Evolutionary conservation across 2,797 vertebrate species (phyloP), one percentile per base, ranked within the genome.

Genomic region (Diceros bicornis): DNA sequence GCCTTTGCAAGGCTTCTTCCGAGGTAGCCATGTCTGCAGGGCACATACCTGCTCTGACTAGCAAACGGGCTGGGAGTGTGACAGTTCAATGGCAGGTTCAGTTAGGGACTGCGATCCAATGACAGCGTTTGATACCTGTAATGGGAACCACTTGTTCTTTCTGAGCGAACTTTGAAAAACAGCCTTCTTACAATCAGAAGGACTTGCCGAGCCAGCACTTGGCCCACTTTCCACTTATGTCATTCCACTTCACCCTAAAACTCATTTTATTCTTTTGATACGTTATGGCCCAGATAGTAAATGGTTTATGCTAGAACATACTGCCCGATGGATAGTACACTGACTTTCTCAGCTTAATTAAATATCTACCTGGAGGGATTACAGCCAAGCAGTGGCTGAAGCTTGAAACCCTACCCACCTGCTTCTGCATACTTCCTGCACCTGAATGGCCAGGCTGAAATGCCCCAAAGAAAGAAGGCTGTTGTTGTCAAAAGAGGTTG

Each of bases 301-400:
- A 83, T 0, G 1, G 78, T 0, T 64, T 91, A 95, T 97, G 98
- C 98, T 92, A 91, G 93, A 89, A 95, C 69, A 52, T 89, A 81
- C 88, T 23, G 91, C 94, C 98, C 98, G 97, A 66, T 96, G 91
- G 96, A 97, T 91, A 61, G 97, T 95, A 88, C 94, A 93, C 97
- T 96, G 98, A 97, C 96, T 97, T 98, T 98, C 94, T 98, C 57
- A 0, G 93, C 97, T 98, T 98, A 98, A 98, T 98, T 98, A 98
- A 94, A 92, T 97, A 83, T 81, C 97, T 97, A 95, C 95, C 95
- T 97, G 95, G 84, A 98, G 93, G 97, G 97, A 98, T 98, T 97
- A 96, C 44, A 95, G 86, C 95, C 94, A 97, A 96, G 92, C 91
- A 62, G 23, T 37, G 64, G 57, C 85, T 89, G 72, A 84, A 89